Evolutionary conservation across 2,888 invertebrate genomes (phyloP).

Genomic region (Bombyx huttoni): DNA sequence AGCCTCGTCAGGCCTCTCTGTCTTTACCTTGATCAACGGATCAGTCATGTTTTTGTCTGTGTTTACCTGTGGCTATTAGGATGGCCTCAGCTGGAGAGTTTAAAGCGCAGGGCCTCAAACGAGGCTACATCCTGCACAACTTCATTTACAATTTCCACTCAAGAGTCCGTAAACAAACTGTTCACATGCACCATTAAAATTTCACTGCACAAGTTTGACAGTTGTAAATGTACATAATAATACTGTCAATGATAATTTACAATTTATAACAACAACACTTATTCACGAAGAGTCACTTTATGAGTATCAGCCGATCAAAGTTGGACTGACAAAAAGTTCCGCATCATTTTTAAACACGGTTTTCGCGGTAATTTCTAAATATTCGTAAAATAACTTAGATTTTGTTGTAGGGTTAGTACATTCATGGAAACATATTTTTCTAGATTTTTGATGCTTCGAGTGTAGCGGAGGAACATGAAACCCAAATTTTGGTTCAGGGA

Average conservation of each 20-base stretch:
- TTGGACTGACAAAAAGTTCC: neutral
- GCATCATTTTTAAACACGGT: slow-evolving; percentile 31
- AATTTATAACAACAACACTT: neutral
- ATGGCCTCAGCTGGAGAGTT: neutral
- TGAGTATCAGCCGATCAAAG: neutral
- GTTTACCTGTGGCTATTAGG: slow-evolving; percentile 2
- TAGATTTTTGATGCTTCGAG: slow-evolving; percentile 34
- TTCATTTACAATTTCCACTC: slow-evolving; percentile 30
- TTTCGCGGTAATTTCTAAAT: slow-evolving; percentile 31
- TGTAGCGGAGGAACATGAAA: slow-evolving; percentile 56
- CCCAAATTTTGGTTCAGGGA: slow-evolving; percentile 71
- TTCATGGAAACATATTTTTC: slow-evolving; percentile 25
- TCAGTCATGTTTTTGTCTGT: slow-evolving; percentile 37
- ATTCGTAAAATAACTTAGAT: slow-evolving; percentile 11
- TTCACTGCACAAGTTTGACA: slow-evolving; percentile 50
- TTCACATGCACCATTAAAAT: slow-evolving; percentile 33
- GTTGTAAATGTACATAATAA: slow-evolving; percentile 17
- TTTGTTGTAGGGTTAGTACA: slow-evolving; percentile 11
- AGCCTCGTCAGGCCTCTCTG: slow-evolving; percentile 86
- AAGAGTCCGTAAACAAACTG: slow-evolving; percentile 47
- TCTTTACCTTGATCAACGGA: slow-evolving; percentile 73
- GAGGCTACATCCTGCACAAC: slow-evolving; percentile 50
- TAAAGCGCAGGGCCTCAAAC: slow-evolving; percentile 4
- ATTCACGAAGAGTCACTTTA: slow-evolving; percentile 11
- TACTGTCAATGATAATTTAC: neutral